These are phyloP conservation scores for Ypsolopha scabrella DNA, from an alignment of 2,888 invertebrate genomes.

Conservation along the genomic window DNA sequence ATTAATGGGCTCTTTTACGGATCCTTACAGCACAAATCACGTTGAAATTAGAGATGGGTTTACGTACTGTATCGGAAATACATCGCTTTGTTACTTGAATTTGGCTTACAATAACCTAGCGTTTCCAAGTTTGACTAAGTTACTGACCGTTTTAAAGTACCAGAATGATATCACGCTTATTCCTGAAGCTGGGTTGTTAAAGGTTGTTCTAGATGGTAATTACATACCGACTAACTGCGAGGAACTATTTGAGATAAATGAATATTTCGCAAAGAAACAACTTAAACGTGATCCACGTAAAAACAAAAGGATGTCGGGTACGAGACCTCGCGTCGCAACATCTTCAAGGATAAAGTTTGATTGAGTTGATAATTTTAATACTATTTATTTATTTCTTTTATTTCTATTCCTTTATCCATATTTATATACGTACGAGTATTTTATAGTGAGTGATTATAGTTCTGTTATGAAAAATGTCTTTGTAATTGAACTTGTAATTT, in stretches of 20 bases:
- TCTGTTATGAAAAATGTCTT: no score
- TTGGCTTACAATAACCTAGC: constrained; percentile 35
- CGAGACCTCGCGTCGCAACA: no score
- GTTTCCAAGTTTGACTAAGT: constrained; percentile 22
- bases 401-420: no score
- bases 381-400: no score
- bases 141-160: constrained; percentile 23
- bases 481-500: no score
- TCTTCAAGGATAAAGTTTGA: no score
- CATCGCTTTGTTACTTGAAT: constrained; percentile 33
- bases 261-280: no score
- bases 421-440: no score
- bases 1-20: constrained; percentile 21
- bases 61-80: constrained; percentile 29
- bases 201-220: constrained; percentile 35
- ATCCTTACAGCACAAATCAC: constrained; percentile 22
- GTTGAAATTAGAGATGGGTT: constrained; percentile 15
- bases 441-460: no score
- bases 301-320: no score
- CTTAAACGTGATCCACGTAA: no score
- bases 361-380: no score
- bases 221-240: constrained; percentile 21
- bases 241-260: constrained; percentile 11
- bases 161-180: constrained; percentile 16
- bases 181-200: constrained; percentile 24